Conservation (phyloP, 1,140 invertebrate genomes). For the Delia radicum region DNA sequence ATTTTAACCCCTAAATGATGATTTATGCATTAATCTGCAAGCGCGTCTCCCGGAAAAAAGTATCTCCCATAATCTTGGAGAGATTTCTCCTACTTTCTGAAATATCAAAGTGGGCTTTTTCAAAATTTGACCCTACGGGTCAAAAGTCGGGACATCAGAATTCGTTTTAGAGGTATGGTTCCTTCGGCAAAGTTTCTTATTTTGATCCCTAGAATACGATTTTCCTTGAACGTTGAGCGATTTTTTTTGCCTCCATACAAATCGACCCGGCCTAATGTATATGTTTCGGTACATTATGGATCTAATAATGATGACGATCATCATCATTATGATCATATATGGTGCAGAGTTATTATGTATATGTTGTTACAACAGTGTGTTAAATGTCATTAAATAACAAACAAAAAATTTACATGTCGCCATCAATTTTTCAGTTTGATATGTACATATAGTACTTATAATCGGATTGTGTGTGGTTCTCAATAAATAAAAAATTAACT, state of each 20-base stretch:
- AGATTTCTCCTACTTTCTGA: no score
- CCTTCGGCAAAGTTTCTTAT: background rate
- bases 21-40: no score
- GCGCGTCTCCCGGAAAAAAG: no score
- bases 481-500: constrained; percentile 4
- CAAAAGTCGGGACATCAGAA: no score
- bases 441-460: constrained; percentile 7
- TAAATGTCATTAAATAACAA: background rate
- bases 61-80: no score
- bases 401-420: constrained; percentile 13
- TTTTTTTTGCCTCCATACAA: no score
- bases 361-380: background rate
- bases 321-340: constrained; percentile 3
- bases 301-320: background rate
- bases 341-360: constrained; percentile 9
- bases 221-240: background rate
- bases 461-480: background rate
- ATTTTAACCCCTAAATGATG: no score
- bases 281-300: no score
- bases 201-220: background rate
- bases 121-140: no score
- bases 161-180: no score
- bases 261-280: no score
- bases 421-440: background rate
- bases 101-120: no score